Evolutionary conservation across 2,113 vertebrate genomes (phyloP).

Genomic region (Montifringilla adamsi): DNA sequence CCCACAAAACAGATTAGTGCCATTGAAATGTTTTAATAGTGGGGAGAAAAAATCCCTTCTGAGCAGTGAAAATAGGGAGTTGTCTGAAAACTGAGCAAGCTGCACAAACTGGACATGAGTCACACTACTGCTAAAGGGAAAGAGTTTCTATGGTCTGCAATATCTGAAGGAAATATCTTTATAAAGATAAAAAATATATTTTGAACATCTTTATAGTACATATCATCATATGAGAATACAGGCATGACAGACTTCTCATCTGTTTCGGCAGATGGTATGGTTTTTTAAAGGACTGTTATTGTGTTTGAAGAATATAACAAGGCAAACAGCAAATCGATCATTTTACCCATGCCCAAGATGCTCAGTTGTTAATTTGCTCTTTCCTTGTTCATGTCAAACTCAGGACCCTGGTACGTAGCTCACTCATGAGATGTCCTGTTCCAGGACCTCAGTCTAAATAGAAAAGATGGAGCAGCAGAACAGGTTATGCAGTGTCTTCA

Average conservation of each 20-base stretch:
- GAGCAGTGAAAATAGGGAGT: not conserved
- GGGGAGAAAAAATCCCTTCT: not conserved
- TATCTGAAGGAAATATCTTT: fast-evolving
- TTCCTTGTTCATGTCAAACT: not conserved
- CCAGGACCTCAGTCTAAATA: not conserved
- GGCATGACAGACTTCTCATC: not conserved
- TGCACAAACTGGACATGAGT: not conserved
- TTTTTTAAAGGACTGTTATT: not conserved
- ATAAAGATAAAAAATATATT: not conserved
- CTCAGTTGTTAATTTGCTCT: not conserved
- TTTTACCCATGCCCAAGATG: not conserved
- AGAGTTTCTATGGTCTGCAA: not conserved
- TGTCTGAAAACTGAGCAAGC: not conserved
- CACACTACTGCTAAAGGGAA: not conserved
- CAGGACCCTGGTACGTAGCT: not conserved
- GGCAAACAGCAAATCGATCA: not conserved
- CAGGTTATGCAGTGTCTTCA: not conserved
- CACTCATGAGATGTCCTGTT: not conserved
- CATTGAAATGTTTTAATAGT: not conserved
- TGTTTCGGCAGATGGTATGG: not conserved
- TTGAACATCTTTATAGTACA: not conserved
- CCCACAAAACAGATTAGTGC: not conserved
- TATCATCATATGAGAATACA: not conserved
- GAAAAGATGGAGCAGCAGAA: not conserved
- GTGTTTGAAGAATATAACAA: not conserved